Evolutionary conservation across 2,113 vertebrate genomes (phyloP).

Genomic region (Colius striatus): DNA sequence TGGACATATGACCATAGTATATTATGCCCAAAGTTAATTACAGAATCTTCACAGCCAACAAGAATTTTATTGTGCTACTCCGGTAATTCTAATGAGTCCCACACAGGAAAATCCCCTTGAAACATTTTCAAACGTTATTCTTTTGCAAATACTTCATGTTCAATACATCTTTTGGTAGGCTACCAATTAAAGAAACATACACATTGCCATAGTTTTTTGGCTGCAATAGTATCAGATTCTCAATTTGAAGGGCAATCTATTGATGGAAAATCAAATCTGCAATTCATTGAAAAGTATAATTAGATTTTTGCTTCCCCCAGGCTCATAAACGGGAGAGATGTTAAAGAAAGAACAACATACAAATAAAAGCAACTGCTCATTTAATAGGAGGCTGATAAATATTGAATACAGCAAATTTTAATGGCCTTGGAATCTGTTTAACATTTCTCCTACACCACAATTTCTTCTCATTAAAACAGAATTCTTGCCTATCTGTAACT

Average conservation of each 20-base stretch:
- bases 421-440: constrained; percentile 19
- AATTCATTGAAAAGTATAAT: constrained; percentile 1
- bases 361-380: constrained; percentile 42
- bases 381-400: constrained; percentile 13
- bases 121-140: not conserved
- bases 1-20: not conserved
- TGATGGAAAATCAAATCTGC: not conserved
- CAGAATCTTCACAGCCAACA: not conserved
- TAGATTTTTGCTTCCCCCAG: not conserved
- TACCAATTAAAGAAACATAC: constrained; percentile 34
- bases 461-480: constrained; percentile 7
- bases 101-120: not conserved
- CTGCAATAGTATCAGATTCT: not conserved
- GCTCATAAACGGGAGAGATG: not conserved
- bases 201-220: not conserved
- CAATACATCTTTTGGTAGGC: not conserved
- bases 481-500: not conserved
- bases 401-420: constrained; percentile 34
- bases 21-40: not conserved
- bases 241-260: not conserved
- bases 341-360: constrained; percentile 23
- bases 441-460: not conserved
- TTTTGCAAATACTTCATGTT: not conserved
- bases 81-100: not conserved
- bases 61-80: not conserved